Conservation (phyloP, 2,888 invertebrate species). For the Eupithecia inturbata region DNA sequence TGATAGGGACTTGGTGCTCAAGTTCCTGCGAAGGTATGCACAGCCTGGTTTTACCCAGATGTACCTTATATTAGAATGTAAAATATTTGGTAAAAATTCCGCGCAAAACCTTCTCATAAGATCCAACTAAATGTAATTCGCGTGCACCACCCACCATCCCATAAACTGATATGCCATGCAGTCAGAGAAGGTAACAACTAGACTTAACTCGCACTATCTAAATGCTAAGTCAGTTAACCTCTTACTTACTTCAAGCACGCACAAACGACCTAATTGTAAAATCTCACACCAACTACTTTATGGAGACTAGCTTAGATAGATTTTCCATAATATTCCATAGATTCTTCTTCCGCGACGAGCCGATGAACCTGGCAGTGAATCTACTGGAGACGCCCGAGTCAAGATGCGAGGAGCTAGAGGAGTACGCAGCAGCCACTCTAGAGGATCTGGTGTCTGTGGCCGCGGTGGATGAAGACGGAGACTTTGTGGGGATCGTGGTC, state of each 20-base stretch:
- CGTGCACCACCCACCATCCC: too few relatives aligned
- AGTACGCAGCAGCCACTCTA: slow-evolving; percentile 84
- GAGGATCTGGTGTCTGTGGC: slow-evolving; percentile 86
- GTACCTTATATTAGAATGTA: background rate
- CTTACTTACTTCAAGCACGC: too few relatives aligned
- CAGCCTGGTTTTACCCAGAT: background rate
- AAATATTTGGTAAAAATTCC: too few relatives aligned
- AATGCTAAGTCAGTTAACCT: too few relatives aligned
- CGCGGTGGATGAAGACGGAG: slow-evolving; percentile 84
- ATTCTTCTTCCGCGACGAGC: slow-evolving; percentile 90
- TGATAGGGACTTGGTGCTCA: slow-evolving; percentile 65
- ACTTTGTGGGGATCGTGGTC: slow-evolving; percentile 84
- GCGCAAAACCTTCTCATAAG: too few relatives aligned
- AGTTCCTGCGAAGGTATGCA: slow-evolving; percentile 69
- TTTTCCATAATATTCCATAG: slow-evolving; percentile 48
- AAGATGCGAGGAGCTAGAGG: slow-evolving; percentile 86
- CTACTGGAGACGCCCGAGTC: slow-evolving; percentile 85
- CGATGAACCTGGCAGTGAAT: slow-evolving; percentile 86
- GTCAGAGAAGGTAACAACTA: too few relatives aligned
- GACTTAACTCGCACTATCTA: too few relatives aligned
- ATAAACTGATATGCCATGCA: too few relatives aligned
- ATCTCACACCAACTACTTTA: too few relatives aligned
- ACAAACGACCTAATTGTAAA: too few relatives aligned
- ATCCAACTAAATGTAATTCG: too few relatives aligned
- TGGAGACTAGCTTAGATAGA: too few relatives aligned